Evolutionary conservation across 1,140 invertebrate species (phyloP).

Genomic region (Calephelis nemesis): DNA sequence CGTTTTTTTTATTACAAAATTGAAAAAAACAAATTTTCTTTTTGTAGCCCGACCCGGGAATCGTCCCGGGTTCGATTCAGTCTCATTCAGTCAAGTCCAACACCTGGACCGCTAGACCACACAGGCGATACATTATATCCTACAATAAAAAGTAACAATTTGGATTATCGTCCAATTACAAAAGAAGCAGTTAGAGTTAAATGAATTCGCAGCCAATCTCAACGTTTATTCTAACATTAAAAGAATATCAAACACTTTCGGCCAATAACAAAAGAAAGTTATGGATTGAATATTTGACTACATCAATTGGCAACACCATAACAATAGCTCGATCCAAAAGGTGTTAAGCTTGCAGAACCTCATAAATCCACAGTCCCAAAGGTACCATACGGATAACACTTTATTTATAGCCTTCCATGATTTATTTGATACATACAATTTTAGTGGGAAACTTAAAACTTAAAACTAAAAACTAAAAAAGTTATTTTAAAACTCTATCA

Average conservation of each 20-base stretch:
- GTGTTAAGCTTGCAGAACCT: slow-evolving; percentile 7
- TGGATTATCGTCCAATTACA: background rate
- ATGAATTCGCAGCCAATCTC: background rate
- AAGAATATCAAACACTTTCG: no score
- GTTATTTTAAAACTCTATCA: no score
- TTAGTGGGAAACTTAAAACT: background rate
- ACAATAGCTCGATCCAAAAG: slow-evolving; percentile 7
- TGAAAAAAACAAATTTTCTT: no score
- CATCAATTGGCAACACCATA: slow-evolving; percentile 1
- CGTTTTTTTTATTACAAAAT: no score
- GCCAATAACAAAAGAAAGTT: background rate
- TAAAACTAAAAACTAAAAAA: no score
- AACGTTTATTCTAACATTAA: background rate
- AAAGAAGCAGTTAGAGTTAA: background rate
- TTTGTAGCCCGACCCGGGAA: no score
- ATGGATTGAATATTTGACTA: slow-evolving; percentile 4
- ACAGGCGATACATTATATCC: no score
- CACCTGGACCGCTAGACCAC: no score
- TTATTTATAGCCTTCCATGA: slow-evolving; percentile 23
- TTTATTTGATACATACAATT: background rate
- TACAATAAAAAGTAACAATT: no score
- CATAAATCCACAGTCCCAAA: slow-evolving; percentile 24
- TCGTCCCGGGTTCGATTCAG: no score
- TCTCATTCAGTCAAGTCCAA: no score
- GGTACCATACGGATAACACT: slow-evolving; percentile 18